phyloP scores from a whole-genome alignment of 2,113 vertebrate species.

The Pomatorhinus ruficollis region DNA sequence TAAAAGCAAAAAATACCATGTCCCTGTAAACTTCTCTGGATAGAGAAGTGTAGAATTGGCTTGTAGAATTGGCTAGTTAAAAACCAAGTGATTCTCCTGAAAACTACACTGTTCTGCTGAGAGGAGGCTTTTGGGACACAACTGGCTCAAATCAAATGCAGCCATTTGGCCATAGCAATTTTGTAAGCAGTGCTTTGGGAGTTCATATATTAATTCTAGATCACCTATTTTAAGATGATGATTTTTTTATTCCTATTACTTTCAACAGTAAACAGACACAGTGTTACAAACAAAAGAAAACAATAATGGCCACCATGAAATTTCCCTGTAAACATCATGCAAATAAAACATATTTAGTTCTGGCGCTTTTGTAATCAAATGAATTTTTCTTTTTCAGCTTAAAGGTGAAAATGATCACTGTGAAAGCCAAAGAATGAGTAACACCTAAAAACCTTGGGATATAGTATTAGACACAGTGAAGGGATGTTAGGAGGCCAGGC shows the following conservation, averaged over 20 bases:
- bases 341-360: neutral
- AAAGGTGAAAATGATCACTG: neutral
- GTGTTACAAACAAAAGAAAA: neutral
- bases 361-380: neutral
- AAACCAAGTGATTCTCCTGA: neutral
- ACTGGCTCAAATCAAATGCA: neutral
- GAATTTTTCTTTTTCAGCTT: neutral
- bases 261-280: neutral
- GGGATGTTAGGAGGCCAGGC: neutral
- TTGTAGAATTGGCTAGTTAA: neutral
- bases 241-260: neutral
- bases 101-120: neutral
- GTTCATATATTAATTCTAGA: neutral
- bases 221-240: neutral
- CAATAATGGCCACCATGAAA: neutral
- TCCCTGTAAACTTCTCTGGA: neutral
- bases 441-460: neutral
- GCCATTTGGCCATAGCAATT: neutral
- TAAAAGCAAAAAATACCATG: neutral
- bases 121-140: neutral
- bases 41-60: neutral
- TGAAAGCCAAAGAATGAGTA: neutral
- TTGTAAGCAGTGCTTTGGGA: neutral
- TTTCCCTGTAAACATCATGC: neutral
- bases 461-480: neutral